Evolutionary conservation across 1,140 invertebrate species (phyloP).

Genomic region (Condylostylus longicornis): DNA sequence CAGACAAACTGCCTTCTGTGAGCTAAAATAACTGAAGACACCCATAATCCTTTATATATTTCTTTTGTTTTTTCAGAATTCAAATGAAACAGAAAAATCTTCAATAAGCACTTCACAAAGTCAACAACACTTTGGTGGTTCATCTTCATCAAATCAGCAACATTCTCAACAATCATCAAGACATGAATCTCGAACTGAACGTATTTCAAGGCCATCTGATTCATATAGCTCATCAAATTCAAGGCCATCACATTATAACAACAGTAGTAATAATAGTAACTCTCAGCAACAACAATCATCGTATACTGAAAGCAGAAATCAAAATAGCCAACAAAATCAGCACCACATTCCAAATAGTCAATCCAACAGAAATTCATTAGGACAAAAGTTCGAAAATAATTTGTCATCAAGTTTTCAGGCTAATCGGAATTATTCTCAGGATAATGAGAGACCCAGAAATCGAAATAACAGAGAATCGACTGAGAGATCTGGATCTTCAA

Average conservation of each 20-base stretch:
- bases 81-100: background rate
- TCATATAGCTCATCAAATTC: background rate
- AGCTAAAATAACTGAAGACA: constrained; percentile 7
- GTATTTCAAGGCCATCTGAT: background rate
- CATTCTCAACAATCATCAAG: background rate
- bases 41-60: background rate
- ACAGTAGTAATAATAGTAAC: background rate
- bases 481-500: no score
- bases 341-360: constrained; percentile 36
- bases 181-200: background rate
- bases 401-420: constrained; percentile 32
- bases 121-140: constrained; percentile 16
- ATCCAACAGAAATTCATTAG: constrained; percentile 26
- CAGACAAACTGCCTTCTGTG: constrained; percentile 52
- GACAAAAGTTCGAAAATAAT: constrained; percentile 27
- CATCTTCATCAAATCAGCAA: constrained; percentile 3
- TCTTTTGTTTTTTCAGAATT: background rate
- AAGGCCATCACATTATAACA: background rate
- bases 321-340: constrained; percentile 29
- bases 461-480: no score
- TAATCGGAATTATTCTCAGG: constrained; percentile 24
- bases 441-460: no score
- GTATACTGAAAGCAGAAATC: no score
- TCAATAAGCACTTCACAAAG: constrained; percentile 22
- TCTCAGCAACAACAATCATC: constrained; percentile 4